Base-by-base conservation (phyloP, 1,140 invertebrate genomes). In the Nilaparvata lugens region DNA sequence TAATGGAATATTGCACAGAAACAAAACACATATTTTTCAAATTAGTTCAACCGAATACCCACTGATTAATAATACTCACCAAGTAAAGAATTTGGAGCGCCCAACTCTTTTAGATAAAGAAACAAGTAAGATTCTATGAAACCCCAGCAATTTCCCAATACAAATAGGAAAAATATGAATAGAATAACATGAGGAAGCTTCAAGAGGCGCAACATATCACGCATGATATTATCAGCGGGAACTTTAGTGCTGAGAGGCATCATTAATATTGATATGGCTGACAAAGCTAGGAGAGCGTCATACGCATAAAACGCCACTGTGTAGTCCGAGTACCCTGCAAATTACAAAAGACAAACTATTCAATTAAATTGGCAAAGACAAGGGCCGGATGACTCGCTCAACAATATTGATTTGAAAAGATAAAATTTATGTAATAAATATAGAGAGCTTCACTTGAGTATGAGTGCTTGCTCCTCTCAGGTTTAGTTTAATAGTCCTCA, bases 101-200 rank as follows among this genome's bases (percentile, higher is more conserved):
- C 84, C 48, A 91, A 75, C 73, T 89, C 87, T 72, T 85, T 87
- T 35, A 93, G 78, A 73, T 90, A 91, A 62, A 91, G 78, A 70
- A 91, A 93, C 1, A 93, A 74, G 69, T 88, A 93, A 11, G 86
- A 88, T 73, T 91, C 88, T 31, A 91, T 87, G 70, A 91, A 91
- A 24, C 88, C 88, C 87, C 87, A 91, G 70, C 87, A 83, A 69
- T 85, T 88, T 42, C 88, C 88, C 19, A 90, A 71, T 16, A 84
- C 77, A 68, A 88, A 89, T 14, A 90, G 75, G 68, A 90, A 87
- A 62, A 86, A 78, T 63, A 91, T 83, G 68, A 89, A 89, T 14
- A 86, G 76, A 28, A 85, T 83, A 18, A 89, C 81, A 68, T 87
- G 81, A 9, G 85, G 84, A 78, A 86, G 83, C 72, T 82, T 83